A percentile compares a stretch with the other conserved stretches of the same genome.
phyloP scores from a whole-genome alignment of 2,888 invertebrate species.

The Drosophila anceps region DNA sequence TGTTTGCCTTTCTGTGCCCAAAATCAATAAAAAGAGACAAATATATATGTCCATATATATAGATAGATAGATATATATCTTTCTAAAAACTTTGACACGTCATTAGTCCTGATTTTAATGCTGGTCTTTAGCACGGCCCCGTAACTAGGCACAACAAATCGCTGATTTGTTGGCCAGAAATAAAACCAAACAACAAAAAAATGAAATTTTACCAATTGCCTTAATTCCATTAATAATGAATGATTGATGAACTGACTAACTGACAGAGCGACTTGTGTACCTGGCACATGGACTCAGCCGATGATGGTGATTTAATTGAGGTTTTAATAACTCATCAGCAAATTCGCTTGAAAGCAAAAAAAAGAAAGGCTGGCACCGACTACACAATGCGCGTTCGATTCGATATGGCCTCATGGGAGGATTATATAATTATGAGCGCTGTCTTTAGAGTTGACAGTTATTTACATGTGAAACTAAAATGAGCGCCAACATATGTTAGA shows the following conservation, averaged over 20 bases:
- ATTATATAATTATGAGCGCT: neutral
- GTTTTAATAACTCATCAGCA: conserved; percentile 64
- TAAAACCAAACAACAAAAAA: conserved; percentile 46
- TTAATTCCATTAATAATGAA: conserved; percentile 40
- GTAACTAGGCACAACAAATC: conserved; percentile 57
- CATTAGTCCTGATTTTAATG: conserved; percentile 40
- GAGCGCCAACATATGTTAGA: too few species aligned
- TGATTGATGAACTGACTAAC: conserved; percentile 26
- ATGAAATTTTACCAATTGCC: conserved; percentile 32
- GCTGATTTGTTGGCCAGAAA: conserved; percentile 57
- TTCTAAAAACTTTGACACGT: conserved; percentile 39
- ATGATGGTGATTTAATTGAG: conserved; percentile 66
- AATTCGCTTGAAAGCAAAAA: conserved; percentile 12
- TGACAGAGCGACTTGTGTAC: conserved; percentile 1
- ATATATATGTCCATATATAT: neutral
- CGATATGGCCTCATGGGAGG: neutral
- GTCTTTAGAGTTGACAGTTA: neutral
- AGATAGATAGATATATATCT: conserved; percentile 17
- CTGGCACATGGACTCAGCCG: conserved; percentile 20
- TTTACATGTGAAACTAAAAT: too few species aligned
- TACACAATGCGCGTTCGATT: neutral
- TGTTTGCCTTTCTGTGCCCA: conserved; percentile 15
- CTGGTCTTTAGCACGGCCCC: conserved; percentile 15
- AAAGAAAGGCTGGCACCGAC: too few species aligned
- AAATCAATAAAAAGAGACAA: conserved; percentile 40